Conservation (phyloP, 2,113 vertebrate species). For the Sitta europaea region DNA sequence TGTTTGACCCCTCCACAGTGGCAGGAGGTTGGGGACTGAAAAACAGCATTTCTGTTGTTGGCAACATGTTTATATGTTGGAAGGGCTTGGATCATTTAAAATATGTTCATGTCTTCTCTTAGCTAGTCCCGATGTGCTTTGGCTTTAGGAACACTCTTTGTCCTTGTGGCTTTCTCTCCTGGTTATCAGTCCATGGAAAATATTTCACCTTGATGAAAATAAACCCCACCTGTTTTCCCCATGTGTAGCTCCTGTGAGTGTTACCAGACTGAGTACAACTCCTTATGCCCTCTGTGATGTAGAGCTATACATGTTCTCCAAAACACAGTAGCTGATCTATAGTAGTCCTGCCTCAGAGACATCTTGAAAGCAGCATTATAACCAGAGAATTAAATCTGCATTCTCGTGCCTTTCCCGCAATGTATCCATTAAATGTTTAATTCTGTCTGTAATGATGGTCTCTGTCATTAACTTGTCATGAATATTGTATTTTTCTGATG, state of each 20-base stretch:
- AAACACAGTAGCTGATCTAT: not conserved
- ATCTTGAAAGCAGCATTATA: not conserved
- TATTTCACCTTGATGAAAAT: not conserved
- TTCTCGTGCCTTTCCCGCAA: not conserved
- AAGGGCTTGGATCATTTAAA: not conserved
- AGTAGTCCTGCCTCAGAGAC: not conserved
- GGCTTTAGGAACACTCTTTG: not conserved
- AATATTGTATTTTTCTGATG: not conserved
- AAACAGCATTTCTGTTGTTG: not conserved
- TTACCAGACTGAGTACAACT: not conserved
- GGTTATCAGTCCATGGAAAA: not conserved
- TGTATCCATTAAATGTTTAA: not conserved
- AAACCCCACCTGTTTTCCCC: not conserved
- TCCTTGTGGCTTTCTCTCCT: not conserved
- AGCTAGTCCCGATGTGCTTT: not conserved
- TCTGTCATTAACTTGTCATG: not conserved
- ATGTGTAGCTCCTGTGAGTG: not conserved
- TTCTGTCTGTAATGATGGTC: not conserved
- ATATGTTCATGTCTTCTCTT: not conserved
- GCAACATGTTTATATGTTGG: fast-evolving
- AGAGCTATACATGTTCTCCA: not conserved
- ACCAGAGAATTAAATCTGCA: not conserved
- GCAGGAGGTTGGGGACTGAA: not conserved
- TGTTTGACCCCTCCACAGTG: not conserved
- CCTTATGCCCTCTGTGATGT: not conserved